These are phyloP conservation scores for Balaenoptera acutorostrata DNA, from an alignment of 2,113 vertebrate species.

Conservation along the genomic window DNA sequence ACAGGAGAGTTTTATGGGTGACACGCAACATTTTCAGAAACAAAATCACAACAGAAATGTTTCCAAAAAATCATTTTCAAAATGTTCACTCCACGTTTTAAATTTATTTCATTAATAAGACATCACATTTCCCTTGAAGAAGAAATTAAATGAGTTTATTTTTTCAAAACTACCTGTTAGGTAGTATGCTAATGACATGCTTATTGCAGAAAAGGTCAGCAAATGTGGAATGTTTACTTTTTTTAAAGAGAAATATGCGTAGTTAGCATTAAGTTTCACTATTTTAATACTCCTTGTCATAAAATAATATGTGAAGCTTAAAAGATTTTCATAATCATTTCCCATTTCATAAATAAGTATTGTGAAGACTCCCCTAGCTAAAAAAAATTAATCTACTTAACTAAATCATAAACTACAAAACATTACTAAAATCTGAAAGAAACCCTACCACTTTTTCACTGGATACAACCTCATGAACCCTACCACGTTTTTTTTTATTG, in stretches of 20 bases:
- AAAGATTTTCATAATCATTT: neutral
- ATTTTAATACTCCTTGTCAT: neutral
- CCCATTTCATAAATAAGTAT: neutral
- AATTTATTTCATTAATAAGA: conserved; percentile 24
- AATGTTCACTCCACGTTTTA: neutral
- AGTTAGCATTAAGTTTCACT: neutral
- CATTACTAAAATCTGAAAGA: neutral
- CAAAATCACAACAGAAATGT: neutral
- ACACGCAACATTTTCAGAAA: neutral
- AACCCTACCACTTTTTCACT: neutral
- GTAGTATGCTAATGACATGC: neutral
- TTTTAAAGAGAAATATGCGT: neutral
- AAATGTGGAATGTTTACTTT: neutral
- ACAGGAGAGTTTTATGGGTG: neutral
- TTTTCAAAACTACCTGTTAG: neutral
- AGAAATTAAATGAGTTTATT: neutral
- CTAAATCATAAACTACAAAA: neutral
- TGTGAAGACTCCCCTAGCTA: neutral
- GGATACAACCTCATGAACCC: neutral
- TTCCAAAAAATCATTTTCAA: neutral
- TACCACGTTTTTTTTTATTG: neutral
- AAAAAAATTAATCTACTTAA: neutral
- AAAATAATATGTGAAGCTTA: neutral
- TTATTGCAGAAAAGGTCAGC: neutral
- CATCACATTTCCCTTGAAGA: neutral